Evolutionary conservation across 2,888 invertebrate genomes (phyloP).

Genomic region (Drosophila cognata): DNA sequence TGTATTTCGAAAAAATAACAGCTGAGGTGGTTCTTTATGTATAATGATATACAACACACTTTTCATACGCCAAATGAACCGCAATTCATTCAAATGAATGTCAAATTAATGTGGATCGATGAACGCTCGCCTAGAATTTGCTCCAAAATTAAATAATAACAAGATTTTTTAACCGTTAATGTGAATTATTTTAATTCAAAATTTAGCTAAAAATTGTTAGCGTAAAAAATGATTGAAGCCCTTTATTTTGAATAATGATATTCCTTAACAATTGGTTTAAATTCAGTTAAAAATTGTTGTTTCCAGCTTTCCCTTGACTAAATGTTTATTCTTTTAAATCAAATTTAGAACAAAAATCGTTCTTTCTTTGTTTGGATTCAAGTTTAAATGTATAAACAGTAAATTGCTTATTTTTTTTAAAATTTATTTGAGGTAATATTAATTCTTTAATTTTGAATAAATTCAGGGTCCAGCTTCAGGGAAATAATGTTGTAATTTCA

Average conservation of each 20-base stretch:
- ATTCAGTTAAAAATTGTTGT: background rate
- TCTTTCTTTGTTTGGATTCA: background rate
- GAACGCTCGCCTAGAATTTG: background rate
- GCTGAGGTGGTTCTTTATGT: background rate
- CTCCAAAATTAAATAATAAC: background rate
- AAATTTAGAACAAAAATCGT: background rate
- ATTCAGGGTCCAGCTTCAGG: background rate
- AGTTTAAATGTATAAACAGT: too few species aligned
- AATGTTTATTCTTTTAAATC: background rate
- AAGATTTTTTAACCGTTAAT: background rate
- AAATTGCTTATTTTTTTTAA: too few species aligned
- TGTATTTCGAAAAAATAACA: slow-evolving; percentile 1
- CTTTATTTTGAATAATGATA: background rate
- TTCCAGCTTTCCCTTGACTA: too few species aligned
- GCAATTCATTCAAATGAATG: slow-evolving; percentile 9
- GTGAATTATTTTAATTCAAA: background rate
- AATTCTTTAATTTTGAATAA: background rate
- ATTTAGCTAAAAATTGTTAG: background rate
- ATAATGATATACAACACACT: slow-evolving; percentile 16
- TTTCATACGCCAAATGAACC: slow-evolving; percentile 10
- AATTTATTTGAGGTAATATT: background rate
- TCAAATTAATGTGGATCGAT: slow-evolving; percentile 6
- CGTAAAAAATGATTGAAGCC: background rate
- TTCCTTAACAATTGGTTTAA: background rate
- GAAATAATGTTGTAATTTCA: background rate